phyloP scores from a whole-genome alignment of 2,888 invertebrate species.

The Spatulosminthurus flaviceps region DNA sequence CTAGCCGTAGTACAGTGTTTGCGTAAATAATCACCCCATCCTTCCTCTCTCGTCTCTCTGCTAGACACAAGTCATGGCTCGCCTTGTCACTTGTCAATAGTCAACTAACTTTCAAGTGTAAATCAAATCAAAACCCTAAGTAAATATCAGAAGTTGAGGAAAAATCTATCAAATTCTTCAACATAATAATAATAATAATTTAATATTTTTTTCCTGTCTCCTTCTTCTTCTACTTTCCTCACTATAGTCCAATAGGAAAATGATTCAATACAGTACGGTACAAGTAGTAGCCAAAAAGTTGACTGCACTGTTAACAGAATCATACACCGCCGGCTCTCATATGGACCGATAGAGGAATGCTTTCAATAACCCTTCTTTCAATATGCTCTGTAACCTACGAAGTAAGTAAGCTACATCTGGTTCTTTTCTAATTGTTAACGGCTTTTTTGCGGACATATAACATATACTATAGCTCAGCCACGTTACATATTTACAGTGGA shows the following conservation, averaged over 20 bases:
- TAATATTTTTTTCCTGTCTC: not conserved
- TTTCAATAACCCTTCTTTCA: not conserved
- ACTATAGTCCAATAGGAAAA: constrained; percentile 5
- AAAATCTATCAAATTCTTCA: not conserved
- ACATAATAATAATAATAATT: not conserved
- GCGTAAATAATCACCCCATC: too few species aligned
- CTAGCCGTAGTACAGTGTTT: too few species aligned
- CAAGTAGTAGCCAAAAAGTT: not conserved
- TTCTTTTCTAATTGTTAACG: constrained; percentile 4
- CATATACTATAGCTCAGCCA: too few species aligned
- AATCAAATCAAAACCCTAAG: not conserved
- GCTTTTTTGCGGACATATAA: not conserved
- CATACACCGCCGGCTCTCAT: not conserved
- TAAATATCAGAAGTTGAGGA: not conserved
- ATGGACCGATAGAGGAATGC: not conserved
- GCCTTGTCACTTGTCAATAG: too few species aligned
- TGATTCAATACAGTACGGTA: not conserved
- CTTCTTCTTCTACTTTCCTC: not conserved
- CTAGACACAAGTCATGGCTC: too few species aligned
- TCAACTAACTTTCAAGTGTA: not conserved
- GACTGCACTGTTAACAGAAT: not conserved
- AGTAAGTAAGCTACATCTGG: not conserved
- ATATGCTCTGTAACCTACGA: not conserved
- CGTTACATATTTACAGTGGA: not conserved
- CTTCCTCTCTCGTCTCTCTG: too few species aligned